Base-by-base conservation (phyloP, 2,113 vertebrate genomes). In the Hystrix brachyura region DNA sequence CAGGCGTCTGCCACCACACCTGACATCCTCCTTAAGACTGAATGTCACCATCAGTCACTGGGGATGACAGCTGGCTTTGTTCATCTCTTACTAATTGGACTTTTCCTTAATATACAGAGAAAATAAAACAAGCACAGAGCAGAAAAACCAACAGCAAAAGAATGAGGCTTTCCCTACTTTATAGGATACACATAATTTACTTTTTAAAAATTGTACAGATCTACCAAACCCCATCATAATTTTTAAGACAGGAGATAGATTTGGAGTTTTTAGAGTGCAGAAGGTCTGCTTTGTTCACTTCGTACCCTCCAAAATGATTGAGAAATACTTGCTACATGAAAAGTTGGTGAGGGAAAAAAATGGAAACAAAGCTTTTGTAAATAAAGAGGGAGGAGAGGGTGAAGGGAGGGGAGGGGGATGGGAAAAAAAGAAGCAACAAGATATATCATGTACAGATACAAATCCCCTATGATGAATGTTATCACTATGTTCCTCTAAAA, bases 131-230 rank as follows among this genome's bases (percentile, higher is more conserved):
- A 29, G 15, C 27, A 90, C 11, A 81, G 48, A 67, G 13, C 14
- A 91, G 78, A 93, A 94, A 67, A 67, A 23, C 55, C 67, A 55
- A 93, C 90, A 46, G 55, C 15, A n/a, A 91, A 85, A 43, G 29
- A 81, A 88, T 10, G 84, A 85, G 88, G 25, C 15, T 81, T 78
- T 74, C 55, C 83, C 43, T 59, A 17, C 23, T 90, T 59, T 59
- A 34, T 19, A 69, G 27, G 17, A 29, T 32, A 78, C 48, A 59
- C 18, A 53, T 53, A 57, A 79, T 60, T 78, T 64, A n/a, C 86
- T 80, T 51, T 64, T 19, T 0, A 0, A 43, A 67, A 90, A 25
- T 72, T 57, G 23, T 81, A 81, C 95, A 59, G n/a, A 67, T 71
- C 43, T 85, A 21, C 67, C 48, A 67, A 78, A 91, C 29, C 23